These are phyloP conservation scores for Polymixis lichenea DNA, from an alignment of 2,888 invertebrate genomes.

Conservation along the genomic window DNA sequence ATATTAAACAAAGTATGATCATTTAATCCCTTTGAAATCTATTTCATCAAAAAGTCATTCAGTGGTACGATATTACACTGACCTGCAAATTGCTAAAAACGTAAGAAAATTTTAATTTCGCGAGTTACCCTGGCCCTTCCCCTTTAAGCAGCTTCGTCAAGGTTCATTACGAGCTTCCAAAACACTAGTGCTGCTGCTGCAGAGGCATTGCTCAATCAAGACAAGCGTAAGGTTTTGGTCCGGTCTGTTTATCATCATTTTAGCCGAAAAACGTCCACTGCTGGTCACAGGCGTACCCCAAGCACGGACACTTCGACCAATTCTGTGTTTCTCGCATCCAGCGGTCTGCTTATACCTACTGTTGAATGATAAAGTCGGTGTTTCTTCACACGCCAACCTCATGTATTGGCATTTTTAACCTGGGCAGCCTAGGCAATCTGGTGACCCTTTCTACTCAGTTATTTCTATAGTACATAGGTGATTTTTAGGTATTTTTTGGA, in stretches of 20 bases:
- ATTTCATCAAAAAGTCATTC: too few relatives aligned
- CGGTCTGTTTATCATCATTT: too few relatives aligned
- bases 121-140: too few relatives aligned
- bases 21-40: too few relatives aligned
- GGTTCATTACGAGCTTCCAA: not conserved
- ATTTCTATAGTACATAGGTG: not conserved
- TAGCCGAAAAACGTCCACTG: too few relatives aligned
- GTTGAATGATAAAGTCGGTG: not conserved
- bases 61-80: too few relatives aligned
- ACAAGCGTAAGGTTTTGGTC: not conserved
- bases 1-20: too few relatives aligned
- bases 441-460: not conserved
- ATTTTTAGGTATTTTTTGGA: not conserved
- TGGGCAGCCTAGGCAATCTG: not conserved
- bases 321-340: too few relatives aligned
- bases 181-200: not conserved
- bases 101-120: too few relatives aligned
- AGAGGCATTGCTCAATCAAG: not conserved
- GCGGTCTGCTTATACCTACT: not conserved
- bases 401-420: not conserved
- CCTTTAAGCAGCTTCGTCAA: not conserved
- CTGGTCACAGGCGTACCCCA: too few relatives aligned
- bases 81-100: too few relatives aligned
- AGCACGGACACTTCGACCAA: too few relatives aligned
- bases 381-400: not conserved